These are phyloP conservation scores for Macrophya alboannulata DNA, from an alignment of 2,888 invertebrate species.

Conservation along the genomic window DNA sequence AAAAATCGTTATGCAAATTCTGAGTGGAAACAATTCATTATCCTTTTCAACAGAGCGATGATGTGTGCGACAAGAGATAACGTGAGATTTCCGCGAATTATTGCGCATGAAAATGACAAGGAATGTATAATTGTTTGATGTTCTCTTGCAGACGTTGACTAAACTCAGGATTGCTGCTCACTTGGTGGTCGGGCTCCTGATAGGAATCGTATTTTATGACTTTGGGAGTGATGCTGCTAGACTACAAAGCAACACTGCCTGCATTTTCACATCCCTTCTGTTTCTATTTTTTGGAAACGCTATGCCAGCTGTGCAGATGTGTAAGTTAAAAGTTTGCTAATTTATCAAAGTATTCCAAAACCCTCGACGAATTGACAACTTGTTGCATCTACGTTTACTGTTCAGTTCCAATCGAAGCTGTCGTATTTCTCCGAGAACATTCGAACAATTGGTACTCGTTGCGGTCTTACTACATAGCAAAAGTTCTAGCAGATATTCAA, in stretches of 20 bases:
- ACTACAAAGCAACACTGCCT: slow-evolving; percentile 82
- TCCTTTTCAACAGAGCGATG: slow-evolving; percentile 81
- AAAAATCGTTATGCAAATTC: slow-evolving; percentile 62
- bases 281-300: slow-evolving; percentile 85
- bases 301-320: slow-evolving; percentile 85
- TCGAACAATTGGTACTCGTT: slow-evolving; percentile 91
- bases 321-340: slow-evolving; percentile 80
- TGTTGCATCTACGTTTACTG: slow-evolving; percentile 1
- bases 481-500: slow-evolving; percentile 88
- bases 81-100: slow-evolving; percentile 70
- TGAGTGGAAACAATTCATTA: slow-evolving; percentile 77
- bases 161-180: slow-evolving; percentile 82
- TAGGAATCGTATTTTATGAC: slow-evolving; percentile 83
- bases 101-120: background rate
- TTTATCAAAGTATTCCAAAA: background rate
- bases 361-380: background rate
- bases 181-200: slow-evolving; percentile 81
- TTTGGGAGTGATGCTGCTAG: slow-evolving; percentile 83
- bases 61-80: slow-evolving; percentile 79
- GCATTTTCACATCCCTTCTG: slow-evolving; percentile 83
- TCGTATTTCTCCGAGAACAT: slow-evolving; percentile 88
- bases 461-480: slow-evolving; percentile 88
- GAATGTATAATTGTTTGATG: slow-evolving; percentile 28
- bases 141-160: slow-evolving; percentile 76
- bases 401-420: slow-evolving; percentile 88